These are phyloP conservation scores for Dascillus cervinus DNA, from an alignment of 2,888 invertebrate species.

Conservation along the genomic window DNA sequence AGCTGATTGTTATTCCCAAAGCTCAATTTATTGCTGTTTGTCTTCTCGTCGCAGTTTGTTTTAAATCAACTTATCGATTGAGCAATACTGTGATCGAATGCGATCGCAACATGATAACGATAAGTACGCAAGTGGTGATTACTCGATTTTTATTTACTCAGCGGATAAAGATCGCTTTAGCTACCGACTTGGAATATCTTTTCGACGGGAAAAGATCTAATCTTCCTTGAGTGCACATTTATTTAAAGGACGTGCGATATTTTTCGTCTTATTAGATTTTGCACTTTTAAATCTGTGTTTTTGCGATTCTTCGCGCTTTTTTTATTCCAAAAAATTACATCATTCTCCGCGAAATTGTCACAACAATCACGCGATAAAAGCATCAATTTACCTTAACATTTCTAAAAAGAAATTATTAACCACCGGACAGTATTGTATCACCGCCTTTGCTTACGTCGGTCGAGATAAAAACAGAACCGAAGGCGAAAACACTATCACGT, in stretches of 20 bases:
- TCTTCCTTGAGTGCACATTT: constrained; percentile 5
- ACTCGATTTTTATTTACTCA: not conserved
- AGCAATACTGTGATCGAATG: constrained; percentile 5
- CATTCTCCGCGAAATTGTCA: too few species aligned
- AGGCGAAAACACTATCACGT: too few species aligned
- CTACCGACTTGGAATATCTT: constrained; percentile 3
- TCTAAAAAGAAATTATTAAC: too few species aligned
- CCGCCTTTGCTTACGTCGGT: too few species aligned
- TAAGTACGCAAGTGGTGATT: constrained; percentile 1
- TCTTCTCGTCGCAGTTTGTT: constrained; percentile 1
- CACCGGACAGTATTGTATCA: too few species aligned
- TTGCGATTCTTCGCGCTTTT: too few species aligned
- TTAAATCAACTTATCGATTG: constrained; percentile 5
- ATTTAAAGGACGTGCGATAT: constrained; percentile 1
- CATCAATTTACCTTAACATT: too few species aligned
- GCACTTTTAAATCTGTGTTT: constrained; percentile 3
- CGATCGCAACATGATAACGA: constrained; percentile 1
- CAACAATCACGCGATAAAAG: too few species aligned
- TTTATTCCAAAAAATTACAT: too few species aligned
- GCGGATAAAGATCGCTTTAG: too few species aligned
- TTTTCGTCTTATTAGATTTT: constrained; percentile 5
- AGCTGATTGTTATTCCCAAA: constrained; percentile 7
- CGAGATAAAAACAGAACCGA: too few species aligned
- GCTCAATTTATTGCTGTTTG: constrained; percentile 5
- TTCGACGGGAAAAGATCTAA: constrained; percentile 3